These are phyloP conservation scores for Pseudorectes ferrugineus DNA, from an alignment of 2,113 vertebrate genomes.

Conservation along the genomic window DNA sequence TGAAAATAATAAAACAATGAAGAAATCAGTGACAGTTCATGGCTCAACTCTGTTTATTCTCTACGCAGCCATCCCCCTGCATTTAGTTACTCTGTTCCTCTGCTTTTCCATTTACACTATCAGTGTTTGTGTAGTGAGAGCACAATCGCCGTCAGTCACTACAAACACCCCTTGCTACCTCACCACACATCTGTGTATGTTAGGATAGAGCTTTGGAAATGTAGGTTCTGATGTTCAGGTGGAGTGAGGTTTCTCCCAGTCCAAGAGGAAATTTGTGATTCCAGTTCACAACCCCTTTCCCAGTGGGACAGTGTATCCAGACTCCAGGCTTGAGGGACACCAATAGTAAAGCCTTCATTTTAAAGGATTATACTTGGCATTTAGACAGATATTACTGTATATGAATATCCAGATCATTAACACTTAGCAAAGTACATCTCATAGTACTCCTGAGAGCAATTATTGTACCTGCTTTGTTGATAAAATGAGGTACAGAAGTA, in stretches of 20 bases:
- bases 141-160: not conserved
- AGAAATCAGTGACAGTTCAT: not conserved
- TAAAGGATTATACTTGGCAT: not conserved
- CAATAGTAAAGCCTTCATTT: not conserved
- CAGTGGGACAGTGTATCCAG: not conserved
- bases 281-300: not conserved
- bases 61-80: not conserved
- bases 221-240: not conserved
- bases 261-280: not conserved
- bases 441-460: not conserved
- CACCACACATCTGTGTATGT: not conserved
- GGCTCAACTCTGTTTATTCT: not conserved
- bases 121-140: not conserved
- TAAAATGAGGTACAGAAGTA: not conserved
- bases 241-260: not conserved
- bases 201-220: not conserved
- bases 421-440: not conserved
- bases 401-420: not conserved
- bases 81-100: not conserved
- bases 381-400: not conserved
- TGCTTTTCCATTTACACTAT: not conserved
- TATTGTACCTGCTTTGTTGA: not conserved
- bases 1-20: not conserved
- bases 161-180: rapidly evolving
- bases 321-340: not conserved